phyloP scores from a whole-genome alignment of 2,888 invertebrate species.

The Ecdyonurus torrentis region DNA sequence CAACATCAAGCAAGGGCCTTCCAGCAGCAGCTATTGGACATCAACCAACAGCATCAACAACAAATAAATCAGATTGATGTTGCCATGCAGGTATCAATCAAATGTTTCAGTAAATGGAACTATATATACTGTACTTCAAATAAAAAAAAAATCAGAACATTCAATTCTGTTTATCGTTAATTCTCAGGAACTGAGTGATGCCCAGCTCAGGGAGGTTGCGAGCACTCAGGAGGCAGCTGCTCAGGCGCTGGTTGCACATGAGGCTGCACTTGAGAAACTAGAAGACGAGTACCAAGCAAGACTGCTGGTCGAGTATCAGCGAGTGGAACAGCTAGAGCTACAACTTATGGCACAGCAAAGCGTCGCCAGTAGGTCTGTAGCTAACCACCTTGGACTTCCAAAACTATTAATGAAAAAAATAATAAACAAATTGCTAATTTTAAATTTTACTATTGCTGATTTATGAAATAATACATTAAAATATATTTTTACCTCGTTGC shows the following conservation, averaged over 20 bases:
- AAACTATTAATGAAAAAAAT: too few species aligned
- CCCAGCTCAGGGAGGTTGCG: background rate
- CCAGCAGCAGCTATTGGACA: background rate
- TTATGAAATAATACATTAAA: too few species aligned
- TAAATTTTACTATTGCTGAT: too few species aligned
- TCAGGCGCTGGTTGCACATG: background rate
- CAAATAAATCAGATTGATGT: background rate
- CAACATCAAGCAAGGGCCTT: background rate
- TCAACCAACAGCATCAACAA: background rate
- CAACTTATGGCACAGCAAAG: background rate
- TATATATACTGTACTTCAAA: too few species aligned
- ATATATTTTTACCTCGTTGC: too few species aligned
- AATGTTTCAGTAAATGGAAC: too few species aligned
- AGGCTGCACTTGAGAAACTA: background rate
- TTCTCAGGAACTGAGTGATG: background rate
- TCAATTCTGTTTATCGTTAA: too few species aligned
- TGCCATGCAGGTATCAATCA: background rate
- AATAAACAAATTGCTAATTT: too few species aligned
- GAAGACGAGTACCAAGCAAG: background rate
- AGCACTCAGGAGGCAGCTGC: background rate
- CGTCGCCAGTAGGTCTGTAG: background rate
- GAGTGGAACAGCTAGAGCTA: background rate
- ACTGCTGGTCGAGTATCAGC: background rate
- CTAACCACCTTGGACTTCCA: too few species aligned
- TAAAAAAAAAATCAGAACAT: too few species aligned